Evolutionary conservation across 2,113 vertebrate genomes (phyloP).

Genomic region (Australoheros scitulus): DNA sequence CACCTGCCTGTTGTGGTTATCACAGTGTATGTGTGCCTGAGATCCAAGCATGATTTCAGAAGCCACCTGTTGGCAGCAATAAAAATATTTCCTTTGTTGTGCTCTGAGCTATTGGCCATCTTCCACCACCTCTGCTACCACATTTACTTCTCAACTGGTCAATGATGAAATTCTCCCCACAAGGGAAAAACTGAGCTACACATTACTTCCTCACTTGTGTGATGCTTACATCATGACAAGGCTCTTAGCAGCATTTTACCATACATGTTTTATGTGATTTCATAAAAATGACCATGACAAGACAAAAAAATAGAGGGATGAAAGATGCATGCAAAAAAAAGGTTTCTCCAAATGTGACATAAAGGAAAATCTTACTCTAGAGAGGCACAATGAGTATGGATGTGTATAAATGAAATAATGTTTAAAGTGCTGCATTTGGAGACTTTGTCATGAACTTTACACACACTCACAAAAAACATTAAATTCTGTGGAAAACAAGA

Average conservation of each 20-base stretch:
- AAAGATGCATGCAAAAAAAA: neutral
- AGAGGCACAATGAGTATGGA: neutral
- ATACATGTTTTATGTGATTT: neutral
- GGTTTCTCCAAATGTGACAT: neutral
- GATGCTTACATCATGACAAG: constrained; percentile 25
- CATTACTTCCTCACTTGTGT: constrained; percentile 1
- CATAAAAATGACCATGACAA: neutral
- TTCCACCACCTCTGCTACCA: constrained; percentile 56
- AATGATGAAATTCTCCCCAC: constrained; percentile 55
- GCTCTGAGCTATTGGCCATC: constrained; percentile 52
- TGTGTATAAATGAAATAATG: neutral
- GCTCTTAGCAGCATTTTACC: neutral
- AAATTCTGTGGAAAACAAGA: neutral
- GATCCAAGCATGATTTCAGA: constrained; percentile 29
- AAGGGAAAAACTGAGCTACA: constrained; percentile 41
- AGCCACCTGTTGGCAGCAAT: constrained; percentile 23
- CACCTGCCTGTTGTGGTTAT: neutral
- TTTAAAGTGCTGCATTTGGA: neutral
- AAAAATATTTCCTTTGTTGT: constrained; percentile 55
- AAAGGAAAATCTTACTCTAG: neutral
- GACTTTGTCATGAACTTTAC: neutral
- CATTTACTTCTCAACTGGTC: constrained; percentile 60
- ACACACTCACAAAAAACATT: constrained; percentile 20
- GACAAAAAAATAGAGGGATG: neutral
- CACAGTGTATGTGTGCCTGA: constrained; percentile 1